phyloP scores from a whole-genome alignment of 2,113 vertebrate genomes.

The Microtus ochrogaster region DNA sequence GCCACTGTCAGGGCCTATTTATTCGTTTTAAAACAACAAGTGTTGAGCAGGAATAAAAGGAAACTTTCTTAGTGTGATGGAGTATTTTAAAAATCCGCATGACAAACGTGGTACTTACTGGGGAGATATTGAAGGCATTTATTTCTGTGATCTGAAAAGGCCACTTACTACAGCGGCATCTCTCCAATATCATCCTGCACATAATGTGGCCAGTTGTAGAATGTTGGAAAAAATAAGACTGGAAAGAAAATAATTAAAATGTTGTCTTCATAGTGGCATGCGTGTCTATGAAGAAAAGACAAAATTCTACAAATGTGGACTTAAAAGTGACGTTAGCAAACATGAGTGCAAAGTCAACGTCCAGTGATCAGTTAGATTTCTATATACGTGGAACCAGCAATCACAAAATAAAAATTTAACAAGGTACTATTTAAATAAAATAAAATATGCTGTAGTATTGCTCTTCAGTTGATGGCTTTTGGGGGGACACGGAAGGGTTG shows the following conservation, averaged over 20 bases:
- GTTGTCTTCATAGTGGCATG: not conserved
- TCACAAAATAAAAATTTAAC: not conserved
- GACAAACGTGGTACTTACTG: not conserved
- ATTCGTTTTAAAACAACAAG: not conserved
- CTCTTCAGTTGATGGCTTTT: not conserved
- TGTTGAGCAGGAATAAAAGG: conserved; percentile 24
- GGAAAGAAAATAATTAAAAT: conserved; percentile 21
- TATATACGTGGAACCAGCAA: not conserved
- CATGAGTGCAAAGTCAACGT: not conserved
- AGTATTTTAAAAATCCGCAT: conserved; percentile 25
- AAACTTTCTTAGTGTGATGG: conserved; percentile 1
- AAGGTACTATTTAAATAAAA: not conserved
- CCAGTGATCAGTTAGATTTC: not conserved
- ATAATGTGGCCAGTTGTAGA: not conserved
- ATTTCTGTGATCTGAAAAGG: not conserved
- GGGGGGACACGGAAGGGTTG: not conserved
- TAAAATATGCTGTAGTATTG: not conserved
- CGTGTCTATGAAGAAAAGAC: not conserved
- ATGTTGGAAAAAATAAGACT: conserved; percentile 1
- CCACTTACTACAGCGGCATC: not conserved
- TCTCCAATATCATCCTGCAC: not conserved
- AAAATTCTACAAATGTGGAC: not conserved
- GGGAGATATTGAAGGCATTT: not conserved
- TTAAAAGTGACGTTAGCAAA: conserved; percentile 3
- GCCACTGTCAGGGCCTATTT: conserved; percentile 1